Percentiles rank a stretch among this genome's conserved stretches.
phyloP scores from a whole-genome alignment of 2,888 invertebrate genomes.

The Drosophila neonasuta region DNA sequence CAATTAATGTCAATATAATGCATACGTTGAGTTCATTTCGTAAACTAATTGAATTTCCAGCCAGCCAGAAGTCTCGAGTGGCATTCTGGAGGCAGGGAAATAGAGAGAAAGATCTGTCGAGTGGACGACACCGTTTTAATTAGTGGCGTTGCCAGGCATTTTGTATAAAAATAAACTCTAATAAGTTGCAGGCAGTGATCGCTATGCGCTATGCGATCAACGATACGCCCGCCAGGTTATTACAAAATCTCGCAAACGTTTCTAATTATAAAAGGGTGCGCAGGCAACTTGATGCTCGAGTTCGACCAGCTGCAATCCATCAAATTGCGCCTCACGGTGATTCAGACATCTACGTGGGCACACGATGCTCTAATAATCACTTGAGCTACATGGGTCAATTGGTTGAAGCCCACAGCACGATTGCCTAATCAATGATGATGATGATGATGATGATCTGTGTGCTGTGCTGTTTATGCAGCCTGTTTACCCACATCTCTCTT shows the following conservation, averaged over 20 bases:
- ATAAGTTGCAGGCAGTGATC: conserved; percentile 48
- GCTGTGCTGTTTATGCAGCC: conserved; percentile 19
- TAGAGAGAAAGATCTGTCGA: conserved; percentile 49
- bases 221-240: conserved; percentile 34
- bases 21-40: conserved; percentile 14
- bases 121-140: conserved; percentile 68
- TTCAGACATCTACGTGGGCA: conserved; percentile 27
- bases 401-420: conserved; percentile 16
- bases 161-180: conserved; percentile 53
- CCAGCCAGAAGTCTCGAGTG: not conserved
- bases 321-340: conserved; percentile 46
- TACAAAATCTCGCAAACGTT: conserved; percentile 48
- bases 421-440: conserved; percentile 32
- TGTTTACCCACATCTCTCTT: conserved; percentile 12
- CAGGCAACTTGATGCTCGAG: conserved; percentile 37
- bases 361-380: conserved; percentile 47
- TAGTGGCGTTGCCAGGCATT: conserved; percentile 40
- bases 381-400: conserved; percentile 64
- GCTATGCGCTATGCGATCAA: not conserved
- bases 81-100: not conserved
- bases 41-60: conserved; percentile 62
- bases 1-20: conserved; percentile 33
- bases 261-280: conserved; percentile 69
- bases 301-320: conserved; percentile 70
- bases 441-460: conserved; percentile 16